Percentiles rank a stretch among this genome's conserved stretches.
Evolutionary conservation across 2,113 vertebrate species (phyloP).

Genomic region (Oxygymnocypris stewartii): DNA sequence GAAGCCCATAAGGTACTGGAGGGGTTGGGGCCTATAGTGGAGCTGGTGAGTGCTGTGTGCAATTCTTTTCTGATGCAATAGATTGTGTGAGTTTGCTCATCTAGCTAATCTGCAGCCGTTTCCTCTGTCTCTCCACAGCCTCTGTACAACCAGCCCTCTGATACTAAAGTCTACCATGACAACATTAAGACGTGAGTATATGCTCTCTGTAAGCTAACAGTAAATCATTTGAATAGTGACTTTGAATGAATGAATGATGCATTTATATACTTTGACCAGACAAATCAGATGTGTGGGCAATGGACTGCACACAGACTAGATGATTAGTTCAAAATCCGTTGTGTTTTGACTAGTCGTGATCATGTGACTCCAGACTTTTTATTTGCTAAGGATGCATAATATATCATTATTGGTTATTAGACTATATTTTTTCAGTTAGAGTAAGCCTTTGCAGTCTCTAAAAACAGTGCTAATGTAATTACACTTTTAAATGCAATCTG

Average conservation of each 20-base stretch:
- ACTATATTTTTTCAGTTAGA: background rate
- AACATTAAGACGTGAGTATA: slow-evolving; percentile 99
- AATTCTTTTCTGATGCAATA: slow-evolving; percentile 10
- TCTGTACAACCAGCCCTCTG: slow-evolving; percentile 97
- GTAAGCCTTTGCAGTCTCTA: background rate
- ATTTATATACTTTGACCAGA: background rate
- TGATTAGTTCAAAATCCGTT: background rate
- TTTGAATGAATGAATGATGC: background rate
- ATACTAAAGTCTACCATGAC: slow-evolving; percentile 98
- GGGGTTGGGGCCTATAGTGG: slow-evolving; percentile 96
- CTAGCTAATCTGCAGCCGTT: background rate
- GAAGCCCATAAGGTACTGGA: slow-evolving; percentile 98
- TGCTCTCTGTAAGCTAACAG: background rate
- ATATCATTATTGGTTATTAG: background rate
- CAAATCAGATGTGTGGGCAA: background rate
- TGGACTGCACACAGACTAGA: background rate
- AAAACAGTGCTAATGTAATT: background rate
- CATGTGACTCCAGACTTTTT: background rate
- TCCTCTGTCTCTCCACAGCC: slow-evolving; percentile 74
- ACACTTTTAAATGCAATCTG: background rate
- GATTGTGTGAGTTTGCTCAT: slow-evolving; percentile 31
- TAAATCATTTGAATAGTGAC: background rate
- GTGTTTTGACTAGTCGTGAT: background rate
- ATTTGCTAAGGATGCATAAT: background rate
- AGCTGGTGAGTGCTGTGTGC: slow-evolving; percentile 80